Base-by-base conservation (phyloP, 2,113 vertebrate genomes). In the Morone chrysops region DNA sequence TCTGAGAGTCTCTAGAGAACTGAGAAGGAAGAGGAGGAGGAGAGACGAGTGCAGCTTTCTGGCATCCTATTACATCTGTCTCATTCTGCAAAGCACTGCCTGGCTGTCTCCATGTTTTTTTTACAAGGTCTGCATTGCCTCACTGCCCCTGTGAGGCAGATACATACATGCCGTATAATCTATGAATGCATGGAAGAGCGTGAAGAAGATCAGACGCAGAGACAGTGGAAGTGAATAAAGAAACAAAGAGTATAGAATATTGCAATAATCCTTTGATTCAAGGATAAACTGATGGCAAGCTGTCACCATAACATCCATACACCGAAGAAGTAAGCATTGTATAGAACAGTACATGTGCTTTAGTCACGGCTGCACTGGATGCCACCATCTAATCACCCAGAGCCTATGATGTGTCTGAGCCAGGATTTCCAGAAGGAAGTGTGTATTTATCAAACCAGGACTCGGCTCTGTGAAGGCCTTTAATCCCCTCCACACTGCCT, bases 351-450 rank as follows among this genome's bases (percentile, higher is more conserved):
- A 54, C 41, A 54, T 12, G 0, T 13, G 70, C 76, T 87, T 89
- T 78, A 75, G 78, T 85, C 54, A 82, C 41, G 74, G 70, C 45
- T 54, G 78, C 48, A 66, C 63, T 78, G 78, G 84, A 84, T 85
- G 80, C 72, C 78, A 83, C 63, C 85, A 84, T 87, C 82, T 84
- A 86, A 89, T 90, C 85, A 92, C 79, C 78, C 76, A 47, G 61
- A 71, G 82, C 62, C 75, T 82, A 17, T 60, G 62, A 82, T 83
- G 89, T 81, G 81, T 90, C 81, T 78, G 78, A 90, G 86, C 80
- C 83, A 82, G 86, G 87, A 90, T 89, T 93, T 89, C 83, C 81
- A 93, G 75, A 89, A 92, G 89, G 80, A 90, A 91, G 82, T 87
- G 83, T 76, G 77, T 62, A 83, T 89, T 89, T 87, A 90, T 89